Base-by-base conservation (phyloP, 2,888 invertebrate genomes). In the Cinara cedri region DNA sequence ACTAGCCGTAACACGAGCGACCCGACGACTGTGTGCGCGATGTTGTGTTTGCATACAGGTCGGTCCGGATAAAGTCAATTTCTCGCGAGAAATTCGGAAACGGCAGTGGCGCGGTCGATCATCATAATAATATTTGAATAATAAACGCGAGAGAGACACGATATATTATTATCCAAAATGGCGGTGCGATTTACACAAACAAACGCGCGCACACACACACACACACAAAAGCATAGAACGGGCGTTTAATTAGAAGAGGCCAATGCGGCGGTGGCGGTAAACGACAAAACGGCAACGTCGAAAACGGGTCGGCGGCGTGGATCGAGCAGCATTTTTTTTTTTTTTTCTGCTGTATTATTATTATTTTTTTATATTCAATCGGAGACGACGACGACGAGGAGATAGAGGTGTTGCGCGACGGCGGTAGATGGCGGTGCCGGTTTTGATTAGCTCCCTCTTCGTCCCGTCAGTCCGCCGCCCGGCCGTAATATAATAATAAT, bases 231-330 rank as follows among this genome's bases (percentile, higher is more conserved):
- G 57, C 13, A n/a, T 10, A 10, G 24, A 54, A 55, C 55, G 60
- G 49, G 34, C 63, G 68, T 60, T 70, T 78, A 78, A 78, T 78
- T 68, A 78, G 60, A 78, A 70, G 55, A 78, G 68, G 46, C 55
- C 46, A 19, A 68, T 34, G 65, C 54, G 55, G 57, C 44, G 34
- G 14, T 4, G 24, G 71, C 54, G 26, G 24, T 21, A n/a, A 44
- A 3, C 21, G 10, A 24, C 21, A 72, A 57, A 54, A 51, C 68
- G 76, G 76, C 76, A 78, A 78, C 76, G 68, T 78, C 68, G 76
- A 55, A 74, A 68, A 68, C 68, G 57, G 49, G 34, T 57, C 75
- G 44, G 60, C 13, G 51, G 13, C 68, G 66, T 26, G 42, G 63
- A n/a, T n/a, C 3, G 66, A 16, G 34, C 26, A 16, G 44, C 72